These are phyloP conservation scores for Nematolebias whitei DNA, from an alignment of 2,113 vertebrate species.

Conservation along the genomic window DNA sequence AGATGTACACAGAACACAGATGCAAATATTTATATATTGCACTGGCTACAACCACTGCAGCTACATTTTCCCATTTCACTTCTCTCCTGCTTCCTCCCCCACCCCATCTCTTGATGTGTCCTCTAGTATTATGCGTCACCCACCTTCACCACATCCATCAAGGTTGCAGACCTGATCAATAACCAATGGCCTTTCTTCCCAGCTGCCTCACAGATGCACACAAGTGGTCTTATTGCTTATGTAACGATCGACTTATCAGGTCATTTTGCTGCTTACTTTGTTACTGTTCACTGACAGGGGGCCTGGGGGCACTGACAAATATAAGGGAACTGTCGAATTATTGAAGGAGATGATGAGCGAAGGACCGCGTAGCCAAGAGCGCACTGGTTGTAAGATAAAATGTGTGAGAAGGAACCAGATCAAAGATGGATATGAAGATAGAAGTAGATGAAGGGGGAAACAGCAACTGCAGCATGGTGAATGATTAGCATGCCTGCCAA, in stretches of 20 bases:
- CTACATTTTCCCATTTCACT: not conserved
- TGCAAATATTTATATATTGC: no score
- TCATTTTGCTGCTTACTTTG: conserved; percentile 70
- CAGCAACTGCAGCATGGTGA: conserved; percentile 19
- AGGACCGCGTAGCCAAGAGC: conserved; percentile 1
- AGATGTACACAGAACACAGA: not conserved
- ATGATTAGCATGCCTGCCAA: conserved; percentile 49
- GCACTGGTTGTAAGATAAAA: conserved; percentile 12
- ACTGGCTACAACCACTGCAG: no score
- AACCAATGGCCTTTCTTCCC: conserved; percentile 50
- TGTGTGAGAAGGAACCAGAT: conserved; percentile 12
- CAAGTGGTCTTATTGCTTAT: conserved; percentile 66
- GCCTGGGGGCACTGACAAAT: conserved; percentile 38
- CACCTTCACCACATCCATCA: conserved; percentile 59
- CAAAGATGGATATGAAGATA: conserved; percentile 16
- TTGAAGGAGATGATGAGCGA: conserved; percentile 9
- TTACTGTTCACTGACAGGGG: conserved; percentile 53
- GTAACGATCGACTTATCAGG: conserved; percentile 68
- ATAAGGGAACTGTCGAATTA: conserved; percentile 12
- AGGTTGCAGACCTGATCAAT: conserved; percentile 55
- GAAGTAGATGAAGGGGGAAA: conserved; percentile 22
- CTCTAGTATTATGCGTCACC: conserved; percentile 33
- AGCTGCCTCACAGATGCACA: conserved; percentile 45
- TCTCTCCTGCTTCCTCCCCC: not conserved
- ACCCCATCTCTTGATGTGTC: conserved; percentile 18